phyloP scores from a whole-genome alignment of 2,113 vertebrate species.

The Oceanites oceanicus region DNA sequence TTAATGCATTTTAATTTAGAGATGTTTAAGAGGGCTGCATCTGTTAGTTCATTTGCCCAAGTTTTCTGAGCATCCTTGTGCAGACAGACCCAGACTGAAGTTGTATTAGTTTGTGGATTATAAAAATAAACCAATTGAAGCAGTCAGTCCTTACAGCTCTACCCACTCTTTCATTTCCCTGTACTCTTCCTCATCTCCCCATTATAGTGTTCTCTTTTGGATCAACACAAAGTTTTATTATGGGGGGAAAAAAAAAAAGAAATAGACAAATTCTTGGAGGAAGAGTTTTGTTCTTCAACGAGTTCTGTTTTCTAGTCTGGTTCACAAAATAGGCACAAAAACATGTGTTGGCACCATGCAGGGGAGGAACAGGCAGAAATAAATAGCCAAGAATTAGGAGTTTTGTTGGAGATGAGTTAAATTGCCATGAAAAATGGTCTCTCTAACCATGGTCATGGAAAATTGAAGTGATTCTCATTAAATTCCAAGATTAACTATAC shows the following conservation, averaged over 20 bases:
- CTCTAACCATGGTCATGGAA: background rate
- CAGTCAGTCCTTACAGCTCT: background rate
- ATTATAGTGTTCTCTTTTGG: background rate
- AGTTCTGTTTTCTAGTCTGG: background rate
- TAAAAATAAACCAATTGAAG: background rate
- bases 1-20: background rate
- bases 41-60: background rate
- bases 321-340: background rate
- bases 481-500: background rate
- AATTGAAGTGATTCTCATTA: background rate
- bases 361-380: background rate
- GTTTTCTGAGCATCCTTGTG: background rate
- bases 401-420: background rate
- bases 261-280: background rate
- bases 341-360: background rate
- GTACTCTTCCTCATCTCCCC: background rate
- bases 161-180: background rate
- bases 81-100: background rate
- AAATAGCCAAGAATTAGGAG: background rate
- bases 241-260: background rate
- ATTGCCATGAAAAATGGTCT: background rate
- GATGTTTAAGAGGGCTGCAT: background rate
- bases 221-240: background rate
- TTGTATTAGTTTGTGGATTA: background rate
- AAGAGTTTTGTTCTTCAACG: background rate